Evolutionary conservation across 2,113 vertebrate genomes (phyloP).

Genomic region (Campylorhamphus procurvoides): DNA sequence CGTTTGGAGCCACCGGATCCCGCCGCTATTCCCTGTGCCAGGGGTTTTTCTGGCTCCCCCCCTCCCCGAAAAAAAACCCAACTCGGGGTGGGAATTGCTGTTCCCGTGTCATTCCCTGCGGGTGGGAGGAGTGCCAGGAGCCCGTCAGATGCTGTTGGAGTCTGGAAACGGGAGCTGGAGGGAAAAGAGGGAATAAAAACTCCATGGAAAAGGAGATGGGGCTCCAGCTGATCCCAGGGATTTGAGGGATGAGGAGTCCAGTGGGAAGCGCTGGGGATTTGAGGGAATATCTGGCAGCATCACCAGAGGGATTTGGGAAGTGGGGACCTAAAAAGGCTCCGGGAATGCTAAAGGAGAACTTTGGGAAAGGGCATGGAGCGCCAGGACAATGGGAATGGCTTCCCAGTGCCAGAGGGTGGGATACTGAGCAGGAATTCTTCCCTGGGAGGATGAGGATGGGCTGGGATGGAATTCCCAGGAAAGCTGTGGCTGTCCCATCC

Average conservation of each 20-base stretch:
- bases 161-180: background rate
- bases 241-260: background rate
- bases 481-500: background rate
- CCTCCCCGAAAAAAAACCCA: too few relatives aligned
- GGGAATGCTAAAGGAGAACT: background rate
- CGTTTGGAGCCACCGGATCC: slow-evolving; percentile 54
- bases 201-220: background rate
- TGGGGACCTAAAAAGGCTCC: background rate
- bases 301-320: background rate
- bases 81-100: background rate
- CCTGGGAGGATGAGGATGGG: accelerated
- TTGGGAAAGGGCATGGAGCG: background rate
- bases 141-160: background rate
- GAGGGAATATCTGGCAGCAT: background rate
- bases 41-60: slow-evolving; percentile 33
- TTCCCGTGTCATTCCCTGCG: background rate
- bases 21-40: slow-evolving; percentile 28
- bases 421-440: background rate
- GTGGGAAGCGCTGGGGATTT: background rate
- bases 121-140: background rate
- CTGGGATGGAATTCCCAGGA: background rate
- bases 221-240: background rate
- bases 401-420: background rate
- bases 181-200: background rate
- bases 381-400: background rate